These are phyloP conservation scores for Trachymyrmex cornetzi DNA, from an alignment of 1,140 invertebrate species.

Conservation along the genomic window DNA sequence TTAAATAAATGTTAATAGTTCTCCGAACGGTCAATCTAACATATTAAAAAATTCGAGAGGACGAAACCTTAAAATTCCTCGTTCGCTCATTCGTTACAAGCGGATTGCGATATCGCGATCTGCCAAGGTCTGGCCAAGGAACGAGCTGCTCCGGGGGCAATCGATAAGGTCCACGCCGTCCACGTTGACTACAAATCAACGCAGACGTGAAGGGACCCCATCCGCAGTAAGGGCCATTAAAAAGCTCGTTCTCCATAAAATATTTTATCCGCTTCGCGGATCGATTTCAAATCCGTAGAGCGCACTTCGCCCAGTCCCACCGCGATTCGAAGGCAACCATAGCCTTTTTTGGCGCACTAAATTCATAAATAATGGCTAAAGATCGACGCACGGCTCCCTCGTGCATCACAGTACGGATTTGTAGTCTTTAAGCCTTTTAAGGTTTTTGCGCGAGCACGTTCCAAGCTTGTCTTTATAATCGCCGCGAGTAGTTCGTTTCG, in stretches of 20 bases:
- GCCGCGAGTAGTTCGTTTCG: constrained; percentile 33
- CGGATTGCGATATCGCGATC: constrained; percentile 69
- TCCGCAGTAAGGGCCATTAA: constrained; percentile 73
- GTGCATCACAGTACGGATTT: constrained; percentile 80
- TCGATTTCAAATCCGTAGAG: constrained; percentile 79
- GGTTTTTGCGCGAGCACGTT: constrained; percentile 77
- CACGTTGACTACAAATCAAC: constrained; percentile 73
- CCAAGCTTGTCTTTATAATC: constrained; percentile 64
- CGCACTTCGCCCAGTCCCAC: constrained; percentile 6
- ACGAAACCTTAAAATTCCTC: constrained; percentile 3
- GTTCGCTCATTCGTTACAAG: background rate
- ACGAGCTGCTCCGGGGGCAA: constrained; percentile 63
- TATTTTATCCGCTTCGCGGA: constrained; percentile 79
- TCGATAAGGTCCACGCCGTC: constrained; percentile 73
- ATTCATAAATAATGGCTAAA: constrained; percentile 84
- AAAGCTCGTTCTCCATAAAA: constrained; percentile 78
- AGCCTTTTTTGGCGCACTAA: constrained; percentile 79
- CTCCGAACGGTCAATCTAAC: background rate
- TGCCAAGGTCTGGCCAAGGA: constrained; percentile 44
- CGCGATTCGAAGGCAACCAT: constrained; percentile 55
- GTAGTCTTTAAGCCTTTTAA: constrained; percentile 83
- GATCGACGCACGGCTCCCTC: constrained; percentile 70
- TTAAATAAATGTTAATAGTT: background rate
- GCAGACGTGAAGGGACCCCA: constrained; percentile 59
- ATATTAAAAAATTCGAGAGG: background rate